Evolutionary conservation across 2,888 invertebrate genomes (phyloP).

Genomic region (Ophion slaviceki): DNA sequence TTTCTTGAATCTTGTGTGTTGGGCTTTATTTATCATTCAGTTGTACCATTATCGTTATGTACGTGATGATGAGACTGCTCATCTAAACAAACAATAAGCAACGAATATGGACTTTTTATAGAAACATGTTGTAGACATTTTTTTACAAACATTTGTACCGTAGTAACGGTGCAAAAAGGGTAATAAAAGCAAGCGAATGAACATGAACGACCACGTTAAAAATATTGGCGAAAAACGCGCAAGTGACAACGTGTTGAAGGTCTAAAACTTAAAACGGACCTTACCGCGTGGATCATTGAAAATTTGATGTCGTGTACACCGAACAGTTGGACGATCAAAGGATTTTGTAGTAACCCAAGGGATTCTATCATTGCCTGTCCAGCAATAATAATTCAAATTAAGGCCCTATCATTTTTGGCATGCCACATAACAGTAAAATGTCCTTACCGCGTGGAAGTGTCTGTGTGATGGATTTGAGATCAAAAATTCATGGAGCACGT

Average conservation of each 20-base stretch:
- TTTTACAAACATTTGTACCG: too few species aligned
- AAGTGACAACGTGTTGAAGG: too few species aligned
- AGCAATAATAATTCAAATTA: not conserved
- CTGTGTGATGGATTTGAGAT: constrained; percentile 1
- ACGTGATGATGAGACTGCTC: constrained; percentile 49
- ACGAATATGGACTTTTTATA: not conserved
- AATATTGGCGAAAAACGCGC: not conserved
- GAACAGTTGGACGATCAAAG: constrained; percentile 45
- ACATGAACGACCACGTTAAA: not conserved
- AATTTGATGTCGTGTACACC: constrained; percentile 41
- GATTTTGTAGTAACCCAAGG: constrained; percentile 41
- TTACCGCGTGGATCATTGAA: constrained; percentile 28
- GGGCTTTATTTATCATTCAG: constrained; percentile 15
- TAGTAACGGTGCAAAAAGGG: not conserved
- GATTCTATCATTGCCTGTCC: constrained; percentile 44
- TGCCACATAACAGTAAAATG: too few species aligned
- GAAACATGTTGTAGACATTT: too few species aligned
- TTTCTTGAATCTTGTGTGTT: not conserved
- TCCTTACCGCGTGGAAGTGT: constrained; percentile 17
- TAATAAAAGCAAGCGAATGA: not conserved
- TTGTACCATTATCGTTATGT: constrained; percentile 65
- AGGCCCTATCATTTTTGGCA: too few species aligned
- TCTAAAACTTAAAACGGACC: not conserved
- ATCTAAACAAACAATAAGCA: constrained; percentile 51
- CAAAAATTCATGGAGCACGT: constrained; percentile 28